Conservation (phyloP, 2,113 vertebrate genomes). For the Neodon shergylaensis region DNA sequence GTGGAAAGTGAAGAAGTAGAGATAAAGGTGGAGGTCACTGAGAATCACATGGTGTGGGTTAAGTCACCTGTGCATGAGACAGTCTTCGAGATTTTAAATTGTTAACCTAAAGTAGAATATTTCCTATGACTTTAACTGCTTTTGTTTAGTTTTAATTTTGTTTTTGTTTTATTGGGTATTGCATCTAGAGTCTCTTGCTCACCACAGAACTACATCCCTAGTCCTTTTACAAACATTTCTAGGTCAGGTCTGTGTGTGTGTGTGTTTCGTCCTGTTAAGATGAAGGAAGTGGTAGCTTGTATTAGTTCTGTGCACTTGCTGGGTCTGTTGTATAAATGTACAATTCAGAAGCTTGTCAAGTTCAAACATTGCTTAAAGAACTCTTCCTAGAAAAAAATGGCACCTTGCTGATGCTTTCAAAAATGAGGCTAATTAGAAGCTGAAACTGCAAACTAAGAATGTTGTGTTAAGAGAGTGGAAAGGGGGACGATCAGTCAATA, state of each 20-base stretch:
- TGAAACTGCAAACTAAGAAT: not conserved
- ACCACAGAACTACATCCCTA: not conserved
- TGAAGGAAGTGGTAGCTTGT: constrained; percentile 44
- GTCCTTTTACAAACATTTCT: constrained; percentile 21
- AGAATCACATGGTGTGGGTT: not conserved
- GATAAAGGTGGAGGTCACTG: not conserved
- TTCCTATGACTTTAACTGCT: not conserved
- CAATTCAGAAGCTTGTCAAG: not conserved
- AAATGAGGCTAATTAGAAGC: constrained; percentile 14
- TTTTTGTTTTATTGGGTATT: not conserved
- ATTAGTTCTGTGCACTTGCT: not conserved
- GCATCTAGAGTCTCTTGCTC: not conserved
- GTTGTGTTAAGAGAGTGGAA: not conserved
- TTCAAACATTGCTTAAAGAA: constrained; percentile 26
- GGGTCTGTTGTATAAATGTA: not conserved
- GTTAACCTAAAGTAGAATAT: not conserved
- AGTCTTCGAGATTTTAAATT: not conserved
- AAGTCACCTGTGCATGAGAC: not conserved
- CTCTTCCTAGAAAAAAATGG: not conserved
- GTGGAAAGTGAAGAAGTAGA: not conserved
- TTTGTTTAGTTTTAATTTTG: not conserved
- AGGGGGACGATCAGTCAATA: not conserved
- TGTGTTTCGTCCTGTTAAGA: not conserved
- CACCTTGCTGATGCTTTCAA: not conserved
- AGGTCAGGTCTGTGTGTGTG: not conserved